These are phyloP conservation scores for Adineta ricciae DNA, from an alignment of 2,888 invertebrate genomes.

Conservation along the genomic window DNA sequence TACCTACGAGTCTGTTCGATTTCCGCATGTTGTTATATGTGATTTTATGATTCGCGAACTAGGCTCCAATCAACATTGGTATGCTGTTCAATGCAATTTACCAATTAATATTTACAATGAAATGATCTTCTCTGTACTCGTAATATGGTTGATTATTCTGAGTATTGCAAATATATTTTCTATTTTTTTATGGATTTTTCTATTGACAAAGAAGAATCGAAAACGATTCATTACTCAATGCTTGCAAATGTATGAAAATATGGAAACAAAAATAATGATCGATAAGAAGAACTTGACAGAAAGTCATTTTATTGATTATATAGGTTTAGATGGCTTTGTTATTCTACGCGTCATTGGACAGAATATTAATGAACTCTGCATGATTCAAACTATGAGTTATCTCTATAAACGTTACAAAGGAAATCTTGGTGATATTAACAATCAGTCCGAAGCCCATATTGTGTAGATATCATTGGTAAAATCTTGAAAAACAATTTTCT, in stretches of 20 bases:
- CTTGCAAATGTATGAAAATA: no score
- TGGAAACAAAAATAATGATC: no score
- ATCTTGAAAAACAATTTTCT: no score
- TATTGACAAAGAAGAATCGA: no score
- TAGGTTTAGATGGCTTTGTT: constrained; percentile 31
- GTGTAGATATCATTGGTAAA: no score
- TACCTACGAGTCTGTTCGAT: not conserved
- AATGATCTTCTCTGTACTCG: not conserved
- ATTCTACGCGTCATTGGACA: constrained; percentile 24
- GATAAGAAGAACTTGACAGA: no score
- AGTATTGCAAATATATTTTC: no score
- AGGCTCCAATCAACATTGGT: not conserved
- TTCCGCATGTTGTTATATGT: not conserved
- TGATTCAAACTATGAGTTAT: constrained; percentile 33
- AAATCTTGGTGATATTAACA: no score
- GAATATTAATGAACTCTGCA: constrained; percentile 30
- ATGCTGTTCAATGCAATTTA: not conserved
- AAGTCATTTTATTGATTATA: constrained; percentile 29
- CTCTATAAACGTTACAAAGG: no score
- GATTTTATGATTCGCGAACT: not conserved
- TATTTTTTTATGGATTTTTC: no score
- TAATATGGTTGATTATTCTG: not conserved
- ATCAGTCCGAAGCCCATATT: no score
- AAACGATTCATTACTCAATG: no score
- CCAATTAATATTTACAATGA: not conserved